phyloP scores from a whole-genome alignment of 2,113 vertebrate genomes.

The Fulmarus glacialis region DNA sequence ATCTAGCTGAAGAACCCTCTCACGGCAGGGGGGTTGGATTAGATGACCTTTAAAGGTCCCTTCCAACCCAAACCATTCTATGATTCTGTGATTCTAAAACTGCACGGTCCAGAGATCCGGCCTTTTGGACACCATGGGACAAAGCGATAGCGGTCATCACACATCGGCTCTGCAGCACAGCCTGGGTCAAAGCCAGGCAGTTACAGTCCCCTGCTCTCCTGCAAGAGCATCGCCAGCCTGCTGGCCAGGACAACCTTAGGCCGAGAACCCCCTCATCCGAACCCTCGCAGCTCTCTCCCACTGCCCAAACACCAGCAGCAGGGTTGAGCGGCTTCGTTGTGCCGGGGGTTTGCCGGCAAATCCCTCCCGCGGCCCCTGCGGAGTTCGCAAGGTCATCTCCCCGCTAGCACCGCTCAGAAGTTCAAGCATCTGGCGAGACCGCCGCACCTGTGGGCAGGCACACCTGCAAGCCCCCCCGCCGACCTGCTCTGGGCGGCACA shows the following conservation, averaged over 20 bases:
- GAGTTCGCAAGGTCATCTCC: neutral
- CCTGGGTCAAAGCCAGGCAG: neutral
- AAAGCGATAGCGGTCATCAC: rapidly evolving
- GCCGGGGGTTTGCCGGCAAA: neutral
- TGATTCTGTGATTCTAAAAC: no score
- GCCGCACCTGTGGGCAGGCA: neutral
- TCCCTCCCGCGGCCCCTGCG: neutral
- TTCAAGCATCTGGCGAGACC: neutral
- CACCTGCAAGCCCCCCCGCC: neutral
- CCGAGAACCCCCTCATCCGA: neutral
- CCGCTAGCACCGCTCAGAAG: neutral
- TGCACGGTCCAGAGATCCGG: neutral
- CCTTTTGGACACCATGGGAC: neutral
- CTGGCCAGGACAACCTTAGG: neutral
- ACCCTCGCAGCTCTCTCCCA: neutral
- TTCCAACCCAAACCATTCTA: no score
- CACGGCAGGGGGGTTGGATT: no score
- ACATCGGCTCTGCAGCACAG: neutral
- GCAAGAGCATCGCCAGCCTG: neutral
- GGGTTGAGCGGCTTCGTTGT: rapidly evolving
- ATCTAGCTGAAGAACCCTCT: no score
- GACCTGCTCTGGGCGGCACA: neutral
- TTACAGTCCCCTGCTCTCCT: neutral
- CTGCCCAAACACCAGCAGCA: neutral
- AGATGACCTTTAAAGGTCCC: no score